Conservation (phyloP, 2,113 vertebrate species). For the Peromyscus maniculatus region DNA sequence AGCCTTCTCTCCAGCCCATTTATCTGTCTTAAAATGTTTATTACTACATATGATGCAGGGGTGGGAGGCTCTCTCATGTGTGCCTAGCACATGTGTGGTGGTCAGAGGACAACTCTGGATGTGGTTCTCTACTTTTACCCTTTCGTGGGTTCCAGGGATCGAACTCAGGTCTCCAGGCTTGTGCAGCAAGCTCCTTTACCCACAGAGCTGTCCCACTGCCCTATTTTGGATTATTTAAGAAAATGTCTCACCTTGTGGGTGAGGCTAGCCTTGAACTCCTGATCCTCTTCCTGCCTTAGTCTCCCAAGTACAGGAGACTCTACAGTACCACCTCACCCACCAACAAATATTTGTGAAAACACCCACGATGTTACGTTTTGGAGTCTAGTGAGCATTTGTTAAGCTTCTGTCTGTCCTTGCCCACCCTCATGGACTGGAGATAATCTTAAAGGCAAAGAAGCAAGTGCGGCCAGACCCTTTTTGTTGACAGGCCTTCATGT, state of each 20-base stretch:
- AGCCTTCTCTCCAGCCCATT: not conserved
- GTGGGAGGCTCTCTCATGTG: not conserved
- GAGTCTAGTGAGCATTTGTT: not conserved
- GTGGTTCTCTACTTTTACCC: not conserved
- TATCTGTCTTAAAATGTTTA: not conserved
- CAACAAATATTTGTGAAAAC: not conserved
- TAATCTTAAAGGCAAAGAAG: not conserved
- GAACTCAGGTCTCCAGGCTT: not conserved
- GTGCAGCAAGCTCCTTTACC: not conserved
- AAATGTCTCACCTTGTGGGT: not conserved
- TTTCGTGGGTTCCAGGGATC: not conserved
- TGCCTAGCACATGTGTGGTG: not conserved
- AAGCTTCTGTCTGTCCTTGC: not conserved
- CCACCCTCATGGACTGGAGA: rapidly evolving
- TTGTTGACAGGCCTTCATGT: too few species aligned
- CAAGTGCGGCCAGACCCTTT: not conserved
- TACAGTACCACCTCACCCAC: not conserved
- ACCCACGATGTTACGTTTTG: not conserved
- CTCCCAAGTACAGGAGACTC: not conserved
- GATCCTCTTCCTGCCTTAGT: not conserved
- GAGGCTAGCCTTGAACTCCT: not conserved
- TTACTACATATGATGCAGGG: not conserved
- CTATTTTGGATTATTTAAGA: not conserved
- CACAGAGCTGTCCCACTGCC: not conserved
- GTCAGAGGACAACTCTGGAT: not conserved